Evolutionary conservation across 2,113 vertebrate species (phyloP), one percentile per base, ranked within the genome.

Genomic region (Barnardius zonarius): DNA sequence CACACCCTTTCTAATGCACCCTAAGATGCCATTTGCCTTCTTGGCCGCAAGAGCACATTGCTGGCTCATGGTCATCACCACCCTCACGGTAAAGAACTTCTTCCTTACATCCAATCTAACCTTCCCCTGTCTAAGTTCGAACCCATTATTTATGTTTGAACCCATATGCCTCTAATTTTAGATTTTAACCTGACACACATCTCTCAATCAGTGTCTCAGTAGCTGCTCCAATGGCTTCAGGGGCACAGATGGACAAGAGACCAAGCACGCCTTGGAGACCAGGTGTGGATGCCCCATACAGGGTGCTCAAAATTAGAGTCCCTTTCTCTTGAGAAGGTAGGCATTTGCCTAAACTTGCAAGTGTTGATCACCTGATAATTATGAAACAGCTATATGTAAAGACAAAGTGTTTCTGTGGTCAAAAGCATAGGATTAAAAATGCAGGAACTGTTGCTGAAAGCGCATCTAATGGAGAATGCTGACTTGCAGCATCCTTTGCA

Each of bases 401-500:
- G 86, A 2, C 51, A 33, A 90, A 82, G 23, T 57, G 28, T 66
- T 83, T 82, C 70, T 2, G 1, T 66, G 25, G 43, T 79, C 12
- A 37, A 49, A 94, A 43, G 35, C 57, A 28, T 37, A 46, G 64
- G 85, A 76, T 20, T 54, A 20, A 67, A 79, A 63, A 70, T 88
- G 52, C 49, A 43, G 83, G 72, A 9, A 33, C 76, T 91, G 19
- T 63, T 93, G 80, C 69, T 88, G 90, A 76, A 69, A 84, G 86
- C 91, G 57, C 61, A 57, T 90, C 64, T 90, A n/a, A 44, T 41
- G 48, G 22, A 62, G 86, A 83, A 12, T 72, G 70, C 77, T 95
- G 88, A 88, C 62, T 92, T 81, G 77, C 91, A 91, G 74, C 66
- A 69, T 94, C 74, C 44, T 92, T 90, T 79, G 80, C 66, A 66